Evolutionary conservation across 2,888 invertebrate genomes (phyloP), one percentile per base, ranked within the genome.

Genomic region (Eristalis pertinax): DNA sequence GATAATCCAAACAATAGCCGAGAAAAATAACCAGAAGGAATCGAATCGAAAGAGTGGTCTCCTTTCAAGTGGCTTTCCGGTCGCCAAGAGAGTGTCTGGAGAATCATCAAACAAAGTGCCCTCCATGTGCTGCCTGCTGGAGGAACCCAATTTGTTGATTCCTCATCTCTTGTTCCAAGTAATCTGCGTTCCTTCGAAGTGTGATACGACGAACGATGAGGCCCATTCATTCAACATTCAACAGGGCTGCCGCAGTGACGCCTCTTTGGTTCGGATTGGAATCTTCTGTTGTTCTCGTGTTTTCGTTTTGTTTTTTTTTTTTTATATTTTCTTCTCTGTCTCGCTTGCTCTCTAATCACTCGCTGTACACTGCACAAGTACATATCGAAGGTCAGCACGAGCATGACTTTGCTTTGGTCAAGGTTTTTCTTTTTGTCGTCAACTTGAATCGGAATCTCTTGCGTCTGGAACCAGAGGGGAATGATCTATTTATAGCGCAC

Each of bases 401-500:
- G 19, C 32, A 77, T 69, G 43, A 5, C 63, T 70, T 77, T 63
- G 68, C 24, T 64, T 63, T 65, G 70, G 63, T 78, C 78, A 77
- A 77, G 78, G 64, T 78, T 70, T 77, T 68, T 43, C 13, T 32
- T 68, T n/a, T 73, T 70, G 58, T 58, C 19, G 29, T 78, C 56
- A 24, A 35, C 32, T 62, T 29, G 29, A 15, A 32, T 24, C 73
- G 63, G 26, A 22, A 26, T 63, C 41, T 38, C 41, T 38, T 24
- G 19, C 19, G 50, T 50, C 50, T 50, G 50, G 60, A 43, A 32
- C 35, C 35, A 13, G 58, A 65, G 75, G 38, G 65, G 58, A 78
- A 58, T 70, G 50, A 70, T 78, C 78, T 78, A 78, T 78, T 78
- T 70, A 78, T 78, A 78, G 78, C 50, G 11, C 32, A 7, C n/a